A percentile compares a stretch with the other conserved stretches of the same genome.
Conservation (phyloP, 1,140 invertebrate species). For the Philopotamus ludificatus region DNA sequence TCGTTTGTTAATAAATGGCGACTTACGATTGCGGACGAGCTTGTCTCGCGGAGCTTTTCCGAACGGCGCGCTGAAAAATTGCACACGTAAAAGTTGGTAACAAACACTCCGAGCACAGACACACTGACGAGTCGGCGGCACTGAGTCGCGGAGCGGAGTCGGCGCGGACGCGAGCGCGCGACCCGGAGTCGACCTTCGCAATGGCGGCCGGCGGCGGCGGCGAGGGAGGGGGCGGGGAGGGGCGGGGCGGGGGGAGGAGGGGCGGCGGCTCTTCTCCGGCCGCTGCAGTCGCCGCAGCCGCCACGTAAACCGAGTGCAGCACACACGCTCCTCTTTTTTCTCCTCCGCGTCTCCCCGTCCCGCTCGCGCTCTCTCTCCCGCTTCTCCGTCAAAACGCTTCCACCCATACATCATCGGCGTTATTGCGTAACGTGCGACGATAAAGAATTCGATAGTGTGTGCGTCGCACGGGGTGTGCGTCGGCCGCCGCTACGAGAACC, state of each 20-base stretch:
- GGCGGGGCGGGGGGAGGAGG: conserved; percentile 1
- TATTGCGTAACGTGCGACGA: too few species aligned
- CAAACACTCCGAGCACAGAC: too few species aligned
- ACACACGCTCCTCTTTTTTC: background rate
- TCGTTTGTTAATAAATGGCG: too few species aligned
- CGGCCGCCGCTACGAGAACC: too few species aligned
- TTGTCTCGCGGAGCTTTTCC: background rate
- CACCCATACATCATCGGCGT: too few species aligned
- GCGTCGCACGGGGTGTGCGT: too few species aligned
- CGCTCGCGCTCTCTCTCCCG: too few species aligned
- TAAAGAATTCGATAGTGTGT: too few species aligned
- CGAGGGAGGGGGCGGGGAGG: background rate
- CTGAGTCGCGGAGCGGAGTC: background rate
- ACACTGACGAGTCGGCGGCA: background rate
- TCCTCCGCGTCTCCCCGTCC: too few species aligned
- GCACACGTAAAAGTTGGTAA: too few species aligned
- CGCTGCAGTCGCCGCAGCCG: background rate
- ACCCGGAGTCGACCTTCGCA: conserved; percentile 24
- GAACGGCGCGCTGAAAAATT: background rate
- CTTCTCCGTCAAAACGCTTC: too few species aligned
- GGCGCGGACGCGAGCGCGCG: conserved; percentile 10
- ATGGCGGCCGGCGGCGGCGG: conserved; percentile 12
- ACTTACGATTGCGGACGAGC: background rate
- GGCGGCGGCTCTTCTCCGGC: background rate
- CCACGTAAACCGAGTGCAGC: background rate